Evolutionary conservation across 2,888 invertebrate genomes (phyloP).

Genomic region (Heteropelma amictum): DNA sequence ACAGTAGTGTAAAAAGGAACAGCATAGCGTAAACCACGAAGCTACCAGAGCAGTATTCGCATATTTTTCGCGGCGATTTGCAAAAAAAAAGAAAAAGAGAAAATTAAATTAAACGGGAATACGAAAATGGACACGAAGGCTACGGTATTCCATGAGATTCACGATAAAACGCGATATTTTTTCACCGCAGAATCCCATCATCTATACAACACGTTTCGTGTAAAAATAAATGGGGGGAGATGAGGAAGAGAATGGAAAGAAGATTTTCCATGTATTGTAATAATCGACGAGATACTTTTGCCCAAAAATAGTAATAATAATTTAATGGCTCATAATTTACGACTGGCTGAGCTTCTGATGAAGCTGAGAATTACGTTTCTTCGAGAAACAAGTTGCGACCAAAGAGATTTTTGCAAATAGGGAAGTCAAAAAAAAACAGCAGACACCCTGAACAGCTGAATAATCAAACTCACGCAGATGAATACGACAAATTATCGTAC

Average conservation of each 20-base stretch:
- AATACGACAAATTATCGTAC: constrained; percentile 1
- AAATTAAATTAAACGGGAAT: background rate
- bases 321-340: no score
- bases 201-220: background rate
- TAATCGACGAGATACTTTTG: no score
- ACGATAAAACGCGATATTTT: constrained; percentile 66
- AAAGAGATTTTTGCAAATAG: background rate
- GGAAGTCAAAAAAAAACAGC: background rate
- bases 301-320: no score
- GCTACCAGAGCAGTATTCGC: constrained; percentile 41
- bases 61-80: constrained; percentile 50
- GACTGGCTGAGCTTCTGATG: no score
- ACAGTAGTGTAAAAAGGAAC: constrained; percentile 21
- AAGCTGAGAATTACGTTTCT: background rate
- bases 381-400: background rate
- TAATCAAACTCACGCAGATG: background rate
- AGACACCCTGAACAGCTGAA: constrained; percentile 4
- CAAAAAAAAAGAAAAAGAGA: constrained; percentile 13
- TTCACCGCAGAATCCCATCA: constrained; percentile 58
- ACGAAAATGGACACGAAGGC: constrained; percentile 5
- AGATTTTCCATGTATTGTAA: background rate
- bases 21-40: constrained; percentile 16
- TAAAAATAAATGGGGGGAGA: background rate
- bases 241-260: background rate
- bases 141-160: constrained; percentile 43